A percentile compares a stretch with the other conserved stretches of the same genome.
Conservation (phyloP, 2,888 invertebrate species). For the Drosophila merina region DNA sequence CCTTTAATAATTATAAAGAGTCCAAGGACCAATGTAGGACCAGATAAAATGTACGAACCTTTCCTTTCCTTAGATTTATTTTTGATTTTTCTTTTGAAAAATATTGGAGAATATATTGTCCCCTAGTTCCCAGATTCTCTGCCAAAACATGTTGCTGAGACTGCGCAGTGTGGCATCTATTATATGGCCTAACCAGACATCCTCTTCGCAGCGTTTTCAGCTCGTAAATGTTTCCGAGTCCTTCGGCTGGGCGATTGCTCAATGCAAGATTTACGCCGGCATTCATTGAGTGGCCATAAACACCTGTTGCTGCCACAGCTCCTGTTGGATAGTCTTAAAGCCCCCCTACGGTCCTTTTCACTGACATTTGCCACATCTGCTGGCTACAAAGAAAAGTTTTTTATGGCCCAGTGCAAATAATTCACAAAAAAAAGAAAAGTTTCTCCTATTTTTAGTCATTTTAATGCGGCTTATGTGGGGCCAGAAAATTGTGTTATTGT, state of each 20-base stretch:
- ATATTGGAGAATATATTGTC: too few species aligned
- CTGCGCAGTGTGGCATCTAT: conserved; percentile 46
- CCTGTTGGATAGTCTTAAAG: conserved; percentile 17
- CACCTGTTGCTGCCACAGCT: conserved; percentile 64
- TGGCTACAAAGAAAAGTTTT: conserved; percentile 55
- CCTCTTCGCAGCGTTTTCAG: conserved; percentile 4
- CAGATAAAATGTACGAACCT: too few species aligned
- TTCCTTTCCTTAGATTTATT: too few species aligned
- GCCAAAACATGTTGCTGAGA: conserved; percentile 65
- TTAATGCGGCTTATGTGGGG: conserved; percentile 41
- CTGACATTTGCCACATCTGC: conserved; percentile 38
- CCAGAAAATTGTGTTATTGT: conserved; percentile 33
- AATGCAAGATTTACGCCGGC: conserved; percentile 77
- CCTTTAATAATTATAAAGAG: too few species aligned
- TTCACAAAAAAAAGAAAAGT: conserved; percentile 20
- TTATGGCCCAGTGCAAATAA: conserved; percentile 30
- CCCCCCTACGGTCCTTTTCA: not conserved
- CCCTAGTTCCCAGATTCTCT: too few species aligned
- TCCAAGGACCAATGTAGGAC: too few species aligned
- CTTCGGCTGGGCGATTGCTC: conserved; percentile 49
- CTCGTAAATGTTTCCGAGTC: conserved; percentile 56
- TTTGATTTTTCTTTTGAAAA: too few species aligned
- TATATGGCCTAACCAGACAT: conserved; percentile 17
- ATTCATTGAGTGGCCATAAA: conserved; percentile 68
- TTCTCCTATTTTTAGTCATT: conserved; percentile 37